These are phyloP conservation scores for Orchesellides sinensis DNA, from an alignment of 2,888 invertebrate species.

Conservation along the genomic window DNA sequence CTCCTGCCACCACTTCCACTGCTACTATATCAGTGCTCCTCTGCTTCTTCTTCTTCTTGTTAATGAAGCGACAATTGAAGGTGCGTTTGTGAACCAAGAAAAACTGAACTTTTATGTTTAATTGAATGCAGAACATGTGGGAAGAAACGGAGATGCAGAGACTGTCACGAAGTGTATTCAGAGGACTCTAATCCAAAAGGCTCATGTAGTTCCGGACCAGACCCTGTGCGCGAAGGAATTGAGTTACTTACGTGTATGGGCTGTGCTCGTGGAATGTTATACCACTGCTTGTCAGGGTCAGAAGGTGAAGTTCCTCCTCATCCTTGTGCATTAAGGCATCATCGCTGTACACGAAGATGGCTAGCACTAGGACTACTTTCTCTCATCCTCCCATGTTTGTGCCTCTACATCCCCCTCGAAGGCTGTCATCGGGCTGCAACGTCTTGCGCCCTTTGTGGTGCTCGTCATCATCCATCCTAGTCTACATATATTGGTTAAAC, in stretches of 20 bases:
- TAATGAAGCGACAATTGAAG: conserved; percentile 27
- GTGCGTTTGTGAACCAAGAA: conserved; percentile 12
- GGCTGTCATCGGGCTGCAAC: conserved; percentile 85
- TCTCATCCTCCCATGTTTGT: conserved; percentile 93
- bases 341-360: conserved; percentile 90
- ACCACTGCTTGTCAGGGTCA: conserved; percentile 91
- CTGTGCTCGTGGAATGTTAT: conserved; percentile 93
- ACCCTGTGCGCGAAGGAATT: conserved; percentile 82
- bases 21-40: conserved; percentile 11
- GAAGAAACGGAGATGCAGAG: conserved; percentile 77
- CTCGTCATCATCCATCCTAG: conserved; percentile 81
- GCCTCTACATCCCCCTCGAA: conserved; percentile 93
- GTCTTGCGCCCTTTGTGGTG: conserved; percentile 89
- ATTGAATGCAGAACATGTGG: conserved; percentile 71
- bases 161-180: conserved; percentile 81
- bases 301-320: conserved; percentile 92
- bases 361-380: conserved; percentile 90
- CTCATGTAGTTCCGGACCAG: conserved; percentile 79
- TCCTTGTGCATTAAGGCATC: conserved; percentile 82
- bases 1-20: conserved; percentile 16
- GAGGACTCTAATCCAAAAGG: conserved; percentile 92
- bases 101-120: conserved; percentile 24
- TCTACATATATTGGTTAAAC: conserved; percentile 48
- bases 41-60: conserved; percentile 15
- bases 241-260: conserved; percentile 89